Conservation (phyloP, 2,113 vertebrate species). For the Psophia crepitans region DNA sequence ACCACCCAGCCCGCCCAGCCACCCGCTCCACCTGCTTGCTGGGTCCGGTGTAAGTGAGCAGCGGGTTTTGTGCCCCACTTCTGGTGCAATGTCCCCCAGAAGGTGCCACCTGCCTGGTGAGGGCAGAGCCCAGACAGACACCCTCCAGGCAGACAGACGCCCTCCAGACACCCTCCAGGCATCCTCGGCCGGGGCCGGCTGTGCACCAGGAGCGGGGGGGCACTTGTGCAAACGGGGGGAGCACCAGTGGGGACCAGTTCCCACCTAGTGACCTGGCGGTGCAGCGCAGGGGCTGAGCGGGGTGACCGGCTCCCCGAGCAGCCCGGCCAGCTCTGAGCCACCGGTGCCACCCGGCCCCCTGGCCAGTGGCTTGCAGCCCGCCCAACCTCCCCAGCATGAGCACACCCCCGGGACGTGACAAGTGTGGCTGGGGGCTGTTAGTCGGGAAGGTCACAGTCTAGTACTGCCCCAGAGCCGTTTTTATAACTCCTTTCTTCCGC, state of each 20-base stretch:
- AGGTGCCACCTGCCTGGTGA: neutral
- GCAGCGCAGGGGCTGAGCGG: neutral
- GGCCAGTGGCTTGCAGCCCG: too few species aligned
- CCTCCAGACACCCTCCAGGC: too few species aligned
- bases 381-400: accelerated
- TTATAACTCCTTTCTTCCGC: neutral
- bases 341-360: too few species aligned
- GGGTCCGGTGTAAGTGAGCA: conserved; percentile 58
- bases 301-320: too few species aligned
- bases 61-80: neutral
- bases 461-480: neutral
- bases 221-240: too few species aligned
- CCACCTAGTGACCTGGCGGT: too few species aligned
- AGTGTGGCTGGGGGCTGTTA: neutral
- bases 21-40: neutral
- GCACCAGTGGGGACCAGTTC: too few species aligned
- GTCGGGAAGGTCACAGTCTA: neutral
- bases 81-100: conserved; percentile 61
- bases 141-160: neutral
- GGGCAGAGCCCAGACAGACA: conserved; percentile 72
- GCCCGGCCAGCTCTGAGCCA: too few species aligned
- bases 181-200: too few species aligned
- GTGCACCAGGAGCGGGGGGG: too few species aligned
- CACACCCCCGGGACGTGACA: accelerated
- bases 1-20: neutral